A percentile compares a stretch with the other conserved stretches of the same genome.
These are phyloP conservation scores for Rafetus swinhoei DNA, from an alignment of 2,113 vertebrate species.

Conservation along the genomic window DNA sequence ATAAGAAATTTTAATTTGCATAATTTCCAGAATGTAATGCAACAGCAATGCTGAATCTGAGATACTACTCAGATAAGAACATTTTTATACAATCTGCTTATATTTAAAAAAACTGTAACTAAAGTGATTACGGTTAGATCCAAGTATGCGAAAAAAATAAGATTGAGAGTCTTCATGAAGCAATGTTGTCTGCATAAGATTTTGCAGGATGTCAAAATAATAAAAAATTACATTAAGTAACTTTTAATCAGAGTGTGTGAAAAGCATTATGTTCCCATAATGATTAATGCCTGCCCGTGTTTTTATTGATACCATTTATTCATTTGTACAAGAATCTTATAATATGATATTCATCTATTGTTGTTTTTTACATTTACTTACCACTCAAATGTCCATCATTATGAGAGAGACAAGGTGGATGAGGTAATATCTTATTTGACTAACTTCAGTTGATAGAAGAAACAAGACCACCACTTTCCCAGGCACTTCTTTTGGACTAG, in stretches of 20 bases:
- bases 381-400: background rate
- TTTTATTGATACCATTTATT: fast-evolving
- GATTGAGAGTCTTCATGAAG: background rate
- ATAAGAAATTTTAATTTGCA: constrained; percentile 27
- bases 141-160: constrained; percentile 11
- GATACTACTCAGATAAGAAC: constrained; percentile 35
- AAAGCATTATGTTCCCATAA: background rate
- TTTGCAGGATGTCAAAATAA: background rate
- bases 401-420: background rate
- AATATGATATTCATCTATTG: background rate
- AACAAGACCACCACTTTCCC: background rate
- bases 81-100: background rate
- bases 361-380: background rate
- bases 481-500: too few relatives aligned
- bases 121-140: constrained; percentile 17
- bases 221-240: background rate
- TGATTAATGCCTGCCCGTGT: background rate
- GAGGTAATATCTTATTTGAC: background rate
- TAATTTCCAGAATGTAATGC: constrained; percentile 34
- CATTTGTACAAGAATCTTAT: background rate
- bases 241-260: background rate
- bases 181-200: background rate
- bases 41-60: background rate
- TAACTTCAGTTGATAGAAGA: background rate
- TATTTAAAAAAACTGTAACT: constrained; percentile 1